phyloP scores from a whole-genome alignment of 2,797 vertebrate genomes.

The Pseudochirops cupreus region DNA sequence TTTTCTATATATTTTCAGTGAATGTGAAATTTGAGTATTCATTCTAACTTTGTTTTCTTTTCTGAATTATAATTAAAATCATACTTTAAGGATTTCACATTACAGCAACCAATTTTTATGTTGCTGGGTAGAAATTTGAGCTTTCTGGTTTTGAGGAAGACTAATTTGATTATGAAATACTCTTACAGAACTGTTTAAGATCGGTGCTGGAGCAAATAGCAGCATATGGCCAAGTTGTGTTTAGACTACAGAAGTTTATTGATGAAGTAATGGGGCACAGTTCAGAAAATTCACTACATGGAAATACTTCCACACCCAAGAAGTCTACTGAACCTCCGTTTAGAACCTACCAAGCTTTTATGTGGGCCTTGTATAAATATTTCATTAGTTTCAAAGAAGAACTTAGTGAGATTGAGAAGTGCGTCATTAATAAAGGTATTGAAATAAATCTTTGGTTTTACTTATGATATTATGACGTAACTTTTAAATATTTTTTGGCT shows the following conservation, averaged over 20 bases:
- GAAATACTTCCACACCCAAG: conserved; percentile 85
- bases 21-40: background rate
- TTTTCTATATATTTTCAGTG: background rate
- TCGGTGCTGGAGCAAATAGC: conserved; percentile 96
- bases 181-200: conserved; percentile 91
- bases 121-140: background rate
- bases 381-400: conserved; percentile 96
- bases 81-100: background rate
- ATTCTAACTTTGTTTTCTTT: background rate
- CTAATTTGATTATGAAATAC: background rate
- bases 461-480: background rate
- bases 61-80: background rate
- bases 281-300: conserved; percentile 87
- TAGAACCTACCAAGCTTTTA: conserved; percentile 98
- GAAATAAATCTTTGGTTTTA: background rate
- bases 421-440: conserved; percentile 93
- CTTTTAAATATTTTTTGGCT: conserved; percentile 16
- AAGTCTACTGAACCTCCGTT: conserved; percentile 93
- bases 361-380: conserved; percentile 98
- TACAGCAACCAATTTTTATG: background rate
- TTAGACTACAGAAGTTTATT: conserved; percentile 95
- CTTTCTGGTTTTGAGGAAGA: background rate
- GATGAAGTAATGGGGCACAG: conserved; percentile 96
- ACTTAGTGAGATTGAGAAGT: conserved; percentile 93
- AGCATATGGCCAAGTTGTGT: conserved; percentile 95